These are phyloP conservation scores for Reticulitermes lucifugus DNA, from an alignment of 2,888 invertebrate genomes.

Conservation along the genomic window DNA sequence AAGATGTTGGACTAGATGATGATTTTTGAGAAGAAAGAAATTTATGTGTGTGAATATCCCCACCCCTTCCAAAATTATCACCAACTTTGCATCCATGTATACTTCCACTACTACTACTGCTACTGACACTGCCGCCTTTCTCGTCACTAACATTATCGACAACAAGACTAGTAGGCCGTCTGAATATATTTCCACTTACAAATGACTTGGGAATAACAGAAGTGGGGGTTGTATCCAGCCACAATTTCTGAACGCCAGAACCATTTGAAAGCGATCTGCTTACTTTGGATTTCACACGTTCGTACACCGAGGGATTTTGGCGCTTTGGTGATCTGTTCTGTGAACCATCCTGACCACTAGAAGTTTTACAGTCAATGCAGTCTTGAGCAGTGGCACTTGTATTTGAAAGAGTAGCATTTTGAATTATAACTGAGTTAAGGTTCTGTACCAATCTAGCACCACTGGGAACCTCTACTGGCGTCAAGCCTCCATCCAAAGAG, in stretches of 20 bases:
- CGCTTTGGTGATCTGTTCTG: conserved; percentile 66
- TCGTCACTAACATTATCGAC: conserved; percentile 58
- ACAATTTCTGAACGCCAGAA: conserved; percentile 67
- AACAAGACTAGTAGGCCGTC: conserved; percentile 70
- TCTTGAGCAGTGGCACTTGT: not conserved
- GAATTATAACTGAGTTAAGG: conserved; percentile 49
- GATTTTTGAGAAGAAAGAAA: conserved; percentile 16
- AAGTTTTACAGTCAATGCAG: conserved; percentile 17
- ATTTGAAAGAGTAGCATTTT: conserved; percentile 53
- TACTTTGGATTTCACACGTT: conserved; percentile 66
- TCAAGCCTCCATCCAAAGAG: conserved; percentile 29
- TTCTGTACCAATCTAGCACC: conserved; percentile 35
- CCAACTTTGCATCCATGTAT: conserved; percentile 24
- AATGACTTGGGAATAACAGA: conserved; percentile 49
- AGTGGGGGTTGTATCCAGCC: conserved; percentile 53
- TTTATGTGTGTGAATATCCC: conserved; percentile 23
- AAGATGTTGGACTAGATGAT: conserved; percentile 64
- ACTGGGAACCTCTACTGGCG: conserved; percentile 48
- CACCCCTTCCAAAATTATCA: conserved; percentile 2
- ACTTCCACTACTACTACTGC: conserved; percentile 14
- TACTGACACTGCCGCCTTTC: not conserved
- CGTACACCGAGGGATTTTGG: conserved; percentile 65
- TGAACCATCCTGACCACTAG: conserved; percentile 54
- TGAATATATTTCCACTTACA: conserved; percentile 58
- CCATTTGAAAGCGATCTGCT: conserved; percentile 75